Percentiles rank a stretch among this genome's conserved stretches.
Conservation (phyloP, 30 jellyfish, hydroid and myxozoan genomes). For the Chrysaora quinquecirrha region DNA sequence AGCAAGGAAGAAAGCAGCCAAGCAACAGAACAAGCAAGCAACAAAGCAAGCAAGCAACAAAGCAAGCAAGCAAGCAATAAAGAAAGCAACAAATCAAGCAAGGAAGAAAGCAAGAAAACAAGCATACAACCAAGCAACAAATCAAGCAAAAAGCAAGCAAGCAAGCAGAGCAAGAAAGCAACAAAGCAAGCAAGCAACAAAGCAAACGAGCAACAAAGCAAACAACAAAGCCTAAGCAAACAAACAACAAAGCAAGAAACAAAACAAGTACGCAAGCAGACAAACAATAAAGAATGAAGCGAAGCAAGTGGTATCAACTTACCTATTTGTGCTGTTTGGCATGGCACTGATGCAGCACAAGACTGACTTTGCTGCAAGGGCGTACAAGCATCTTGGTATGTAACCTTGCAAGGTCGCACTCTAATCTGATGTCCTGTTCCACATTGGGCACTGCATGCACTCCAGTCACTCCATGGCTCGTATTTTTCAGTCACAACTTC, state of each 20-base stretch:
- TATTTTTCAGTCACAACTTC: slow-evolving; percentile 65
- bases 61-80: too few species aligned
- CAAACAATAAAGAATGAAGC: too few species aligned
- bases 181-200: too few species aligned
- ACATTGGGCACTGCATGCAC: slow-evolving; percentile 68
- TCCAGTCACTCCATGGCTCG: slow-evolving; percentile 85
- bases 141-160: too few species aligned
- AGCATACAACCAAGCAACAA: too few species aligned
- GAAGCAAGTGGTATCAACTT: too few species aligned
- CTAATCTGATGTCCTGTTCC: slow-evolving; percentile 74
- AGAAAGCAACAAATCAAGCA: too few species aligned
- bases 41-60: too few species aligned
- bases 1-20: not conserved
- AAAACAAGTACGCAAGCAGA: too few species aligned
- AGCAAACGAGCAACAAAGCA: not conserved
- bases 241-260: too few species aligned
- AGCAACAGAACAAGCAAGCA: not conserved
- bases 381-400: slow-evolving; percentile 40
- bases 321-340: slow-evolving; percentile 58
- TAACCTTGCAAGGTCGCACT: slow-evolving; percentile 62
- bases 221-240: not conserved
- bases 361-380: slow-evolving; percentile 71
- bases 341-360: slow-evolving; percentile 60
- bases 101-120: too few species aligned
- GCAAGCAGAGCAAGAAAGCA: too few species aligned